Evolutionary conservation across 2,113 vertebrate species (phyloP), one percentile per base, ranked within the genome.

Genomic region (Gallinago undulata): DNA sequence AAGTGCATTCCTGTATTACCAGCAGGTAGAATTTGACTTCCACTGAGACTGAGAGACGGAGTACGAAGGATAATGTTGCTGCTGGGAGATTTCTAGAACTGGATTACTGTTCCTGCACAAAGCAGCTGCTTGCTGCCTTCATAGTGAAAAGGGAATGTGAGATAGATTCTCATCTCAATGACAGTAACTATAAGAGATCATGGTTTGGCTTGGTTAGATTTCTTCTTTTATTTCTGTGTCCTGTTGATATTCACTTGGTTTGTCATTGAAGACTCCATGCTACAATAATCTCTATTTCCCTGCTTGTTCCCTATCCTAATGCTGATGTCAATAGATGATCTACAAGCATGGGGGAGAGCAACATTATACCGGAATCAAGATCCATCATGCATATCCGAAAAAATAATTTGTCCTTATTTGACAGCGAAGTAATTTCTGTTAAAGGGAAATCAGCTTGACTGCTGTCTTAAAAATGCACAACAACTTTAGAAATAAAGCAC

Each of bases 21-120:
- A 84, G 79, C 47, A 97, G 97, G 96, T 96, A 97, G 72, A 56
- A 90, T 95, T 91, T 96, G 89, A 67, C 72, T 83, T 24, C 25
- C 70, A 93, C 64, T 4, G 68, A 92, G 77, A 30, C 47, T 6
- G 63, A 77, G 78, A 86, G 94, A 41, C 59, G 43, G 94, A 90
- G 67, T 64, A 93, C 67, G 67, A 88, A 64, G 56, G 93, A 30
- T 41, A 87, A 85, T 68, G 89, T 87, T 97, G 94, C 95, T 81
- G 75, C 93, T 93, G 95, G 70, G 94, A 89, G 79, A 68, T 96
- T 97, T 97, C 96, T 97, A 76, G 96, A 97, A 93, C 51, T 85
- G 95, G 83, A 97, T 95, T 85, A 80, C 77, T 92, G 82, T 89
- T 97, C 90, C 89, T 92, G 89, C 75, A 90, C 83, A 96, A 76